Evolutionary conservation across 2,113 vertebrate species (phyloP).

Genomic region (Catagonus wagneri): DNA sequence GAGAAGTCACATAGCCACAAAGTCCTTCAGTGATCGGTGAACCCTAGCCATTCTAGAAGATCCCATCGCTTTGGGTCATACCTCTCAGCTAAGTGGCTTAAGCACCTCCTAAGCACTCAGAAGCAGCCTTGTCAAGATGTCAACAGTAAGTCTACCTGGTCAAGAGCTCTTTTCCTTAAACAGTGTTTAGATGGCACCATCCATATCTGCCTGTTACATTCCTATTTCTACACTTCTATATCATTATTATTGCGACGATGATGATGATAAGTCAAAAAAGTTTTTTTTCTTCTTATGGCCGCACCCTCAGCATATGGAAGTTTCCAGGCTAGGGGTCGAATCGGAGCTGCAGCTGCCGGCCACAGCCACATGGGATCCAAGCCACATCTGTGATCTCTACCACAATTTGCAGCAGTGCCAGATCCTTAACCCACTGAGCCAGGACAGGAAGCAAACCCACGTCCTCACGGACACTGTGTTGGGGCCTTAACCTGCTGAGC

Average conservation of each 20-base stretch:
- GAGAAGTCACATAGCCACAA: not conserved
- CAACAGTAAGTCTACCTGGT: not conserved
- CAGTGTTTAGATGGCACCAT: no score
- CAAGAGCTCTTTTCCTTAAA: not conserved
- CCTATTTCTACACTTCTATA: not conserved
- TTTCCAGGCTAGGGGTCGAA: no score
- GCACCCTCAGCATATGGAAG: no score
- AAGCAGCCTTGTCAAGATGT: not conserved
- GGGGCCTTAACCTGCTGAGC: no score
- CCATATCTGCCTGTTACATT: not conserved
- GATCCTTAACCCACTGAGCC: no score
- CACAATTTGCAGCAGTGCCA: no score
- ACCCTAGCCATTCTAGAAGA: not conserved
- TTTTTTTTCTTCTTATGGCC: no score
- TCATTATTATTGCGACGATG: not conserved
- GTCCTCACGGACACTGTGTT: no score
- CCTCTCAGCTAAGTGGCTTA: not conserved
- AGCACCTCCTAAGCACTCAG: not conserved
- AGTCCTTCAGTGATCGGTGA: not conserved
- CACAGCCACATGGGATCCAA: no score
- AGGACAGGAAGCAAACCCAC: no score
- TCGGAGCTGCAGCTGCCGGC: no score
- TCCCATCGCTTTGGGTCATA: not conserved
- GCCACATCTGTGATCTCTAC: no score
- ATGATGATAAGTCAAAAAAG: not conserved